Evolutionary conservation across 2,888 invertebrate genomes (phyloP).

Genomic region (Adela reaumurella): DNA sequence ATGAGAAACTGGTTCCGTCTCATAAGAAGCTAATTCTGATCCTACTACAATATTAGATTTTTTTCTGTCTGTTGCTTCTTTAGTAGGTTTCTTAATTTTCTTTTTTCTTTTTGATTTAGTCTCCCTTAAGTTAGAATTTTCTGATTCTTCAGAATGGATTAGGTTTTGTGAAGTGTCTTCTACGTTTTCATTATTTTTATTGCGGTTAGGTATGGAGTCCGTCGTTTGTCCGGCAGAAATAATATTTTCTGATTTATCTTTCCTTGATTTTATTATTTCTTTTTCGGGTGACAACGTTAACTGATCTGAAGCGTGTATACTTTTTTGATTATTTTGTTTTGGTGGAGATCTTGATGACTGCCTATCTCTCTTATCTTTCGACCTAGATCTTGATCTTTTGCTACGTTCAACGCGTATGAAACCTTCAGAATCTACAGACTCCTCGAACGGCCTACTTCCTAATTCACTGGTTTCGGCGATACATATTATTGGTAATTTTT

Average conservation of each 20-base stretch:
- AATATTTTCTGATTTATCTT: constrained; percentile 1
- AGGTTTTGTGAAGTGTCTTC: too few relatives aligned
- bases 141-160: too few relatives aligned
- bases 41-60: too few relatives aligned
- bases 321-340: too few relatives aligned
- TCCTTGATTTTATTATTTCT: constrained; percentile 28
- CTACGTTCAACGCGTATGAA: constrained; percentile 47
- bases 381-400: constrained; percentile 51
- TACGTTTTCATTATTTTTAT: too few relatives aligned
- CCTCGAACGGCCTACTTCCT: constrained; percentile 22
- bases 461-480: constrained; percentile 31
- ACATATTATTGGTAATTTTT: constrained; percentile 31
- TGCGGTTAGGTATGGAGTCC: too few relatives aligned
- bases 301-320: too few relatives aligned
- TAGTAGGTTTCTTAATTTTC: neutral
- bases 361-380: constrained; percentile 37
- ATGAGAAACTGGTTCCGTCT: too few relatives aligned
- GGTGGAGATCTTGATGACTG: constrained; percentile 23
- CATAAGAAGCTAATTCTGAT: too few relatives aligned
- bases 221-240: too few relatives aligned
- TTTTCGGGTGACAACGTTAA: constrained; percentile 19
- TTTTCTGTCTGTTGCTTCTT: too few relatives aligned
- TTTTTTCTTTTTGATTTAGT: constrained; percentile 1
- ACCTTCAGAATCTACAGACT: constrained; percentile 37
- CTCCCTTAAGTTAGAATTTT: too few relatives aligned